Conservation (phyloP, 2,888 invertebrate species). For the Dichetophora obliterata region DNA sequence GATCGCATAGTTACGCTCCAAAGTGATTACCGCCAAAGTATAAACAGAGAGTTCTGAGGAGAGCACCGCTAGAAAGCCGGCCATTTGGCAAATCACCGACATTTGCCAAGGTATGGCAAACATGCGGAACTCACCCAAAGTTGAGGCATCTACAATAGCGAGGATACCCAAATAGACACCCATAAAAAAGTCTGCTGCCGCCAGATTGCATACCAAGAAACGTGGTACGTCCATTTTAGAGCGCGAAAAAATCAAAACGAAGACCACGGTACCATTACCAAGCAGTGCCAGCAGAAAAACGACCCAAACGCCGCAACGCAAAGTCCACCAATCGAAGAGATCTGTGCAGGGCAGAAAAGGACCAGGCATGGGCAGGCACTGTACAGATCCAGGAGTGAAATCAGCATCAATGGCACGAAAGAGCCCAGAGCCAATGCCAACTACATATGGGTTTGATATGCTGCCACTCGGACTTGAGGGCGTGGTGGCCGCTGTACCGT, state of each 20-base stretch:
- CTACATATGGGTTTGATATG: constrained; percentile 30
- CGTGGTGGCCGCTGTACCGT: constrained; percentile 55
- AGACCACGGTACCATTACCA: constrained; percentile 95
- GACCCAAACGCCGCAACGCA: constrained; percentile 97
- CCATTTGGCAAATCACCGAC: constrained; percentile 91
- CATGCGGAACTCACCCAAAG: constrained; percentile 94
- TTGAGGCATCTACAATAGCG: constrained; percentile 96
- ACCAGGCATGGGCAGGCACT: constrained; percentile 88
- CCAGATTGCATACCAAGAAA: constrained; percentile 96
- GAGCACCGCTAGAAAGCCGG: constrained; percentile 94
- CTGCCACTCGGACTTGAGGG: constrained; percentile 46
- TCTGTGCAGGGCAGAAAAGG: constrained; percentile 97
- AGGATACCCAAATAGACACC: constrained; percentile 93
- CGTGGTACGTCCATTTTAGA: constrained; percentile 97
- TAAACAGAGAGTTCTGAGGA: constrained; percentile 95
- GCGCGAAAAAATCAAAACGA: constrained; percentile 90
- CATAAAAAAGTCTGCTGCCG: constrained; percentile 98
- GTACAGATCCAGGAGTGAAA: constrained; percentile 68
- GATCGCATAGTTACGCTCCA: constrained; percentile 96
- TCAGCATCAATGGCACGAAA: constrained; percentile 65
- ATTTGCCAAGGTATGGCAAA: constrained; percentile 98
- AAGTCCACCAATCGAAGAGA: constrained; percentile 97
- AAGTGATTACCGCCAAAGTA: constrained; percentile 94
- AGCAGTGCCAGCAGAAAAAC: constrained; percentile 95
- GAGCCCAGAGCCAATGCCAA: constrained; percentile 57